Evolutionary conservation across 2,797 vertebrate genomes (phyloP).

Genomic region (Avahi laniger): DNA sequence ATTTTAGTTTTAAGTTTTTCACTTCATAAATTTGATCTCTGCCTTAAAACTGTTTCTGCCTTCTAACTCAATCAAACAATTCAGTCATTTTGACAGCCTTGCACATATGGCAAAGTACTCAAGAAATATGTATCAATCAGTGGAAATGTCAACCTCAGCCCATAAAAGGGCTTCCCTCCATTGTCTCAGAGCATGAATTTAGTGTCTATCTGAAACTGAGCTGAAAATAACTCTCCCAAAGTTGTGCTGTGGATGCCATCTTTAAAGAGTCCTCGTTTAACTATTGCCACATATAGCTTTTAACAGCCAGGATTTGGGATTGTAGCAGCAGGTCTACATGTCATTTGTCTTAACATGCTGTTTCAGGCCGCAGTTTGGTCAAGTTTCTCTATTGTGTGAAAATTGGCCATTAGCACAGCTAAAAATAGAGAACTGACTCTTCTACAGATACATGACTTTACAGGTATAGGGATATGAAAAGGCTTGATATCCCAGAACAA

Average conservation of each 20-base stretch:
- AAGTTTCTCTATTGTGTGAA: constrained; percentile 51
- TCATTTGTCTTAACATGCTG: constrained; percentile 52
- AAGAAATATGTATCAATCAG: constrained; percentile 39
- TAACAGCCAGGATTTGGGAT: constrained; percentile 29
- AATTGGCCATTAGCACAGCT: constrained; percentile 58
- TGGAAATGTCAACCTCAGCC: constrained; percentile 54
- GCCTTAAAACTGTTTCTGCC: constrained; percentile 41
- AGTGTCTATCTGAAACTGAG: constrained; percentile 12
- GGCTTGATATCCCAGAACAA: constrained; percentile 43
- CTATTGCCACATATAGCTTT: constrained; percentile 52
- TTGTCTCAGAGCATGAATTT: constrained; percentile 24
- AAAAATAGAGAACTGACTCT: constrained; percentile 59
- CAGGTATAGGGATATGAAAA: constrained; percentile 34
- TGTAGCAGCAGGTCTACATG: not conserved
- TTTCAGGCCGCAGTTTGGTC: constrained; percentile 56
- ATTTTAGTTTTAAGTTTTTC: constrained; percentile 45
- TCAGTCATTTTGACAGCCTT: constrained; percentile 30
- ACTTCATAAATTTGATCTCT: constrained; percentile 50
- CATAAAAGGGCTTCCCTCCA: constrained; percentile 32
- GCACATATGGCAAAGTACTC: not conserved
- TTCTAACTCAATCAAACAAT: constrained; percentile 49
- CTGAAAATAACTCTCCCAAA: constrained; percentile 46
- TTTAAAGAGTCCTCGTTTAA: constrained; percentile 47
- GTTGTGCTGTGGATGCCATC: constrained; percentile 13
- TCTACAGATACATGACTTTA: constrained; percentile 28